These are phyloP conservation scores for Lepidocyrtinus sp. DNA, from an alignment of 2,888 invertebrate species.

Conservation along the genomic window DNA sequence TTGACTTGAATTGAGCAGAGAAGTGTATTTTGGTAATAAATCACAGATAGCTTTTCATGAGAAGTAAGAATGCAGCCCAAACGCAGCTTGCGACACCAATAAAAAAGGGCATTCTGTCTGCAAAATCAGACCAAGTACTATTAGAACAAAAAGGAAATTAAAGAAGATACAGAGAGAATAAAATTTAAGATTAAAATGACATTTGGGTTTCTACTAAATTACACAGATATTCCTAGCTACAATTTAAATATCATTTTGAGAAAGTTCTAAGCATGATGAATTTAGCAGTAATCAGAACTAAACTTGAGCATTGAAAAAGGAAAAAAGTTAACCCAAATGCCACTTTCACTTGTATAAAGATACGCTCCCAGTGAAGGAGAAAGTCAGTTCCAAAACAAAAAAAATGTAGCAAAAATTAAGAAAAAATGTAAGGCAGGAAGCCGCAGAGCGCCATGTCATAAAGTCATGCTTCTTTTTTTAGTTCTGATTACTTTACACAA, in stretches of 20 bases:
- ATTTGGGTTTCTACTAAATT: conserved; percentile 46
- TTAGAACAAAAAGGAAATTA: conserved; percentile 24
- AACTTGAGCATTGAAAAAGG: background rate
- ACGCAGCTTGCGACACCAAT: conserved; percentile 92
- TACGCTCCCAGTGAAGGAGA: conserved; percentile 20
- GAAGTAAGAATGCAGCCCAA: conserved; percentile 86
- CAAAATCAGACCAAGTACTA: conserved; percentile 69
- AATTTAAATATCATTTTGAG: background rate
- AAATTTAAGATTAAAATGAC: conserved; percentile 61
- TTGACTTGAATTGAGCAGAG: conserved; percentile 33
- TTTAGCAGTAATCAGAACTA: conserved; percentile 47
- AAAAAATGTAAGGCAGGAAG: conserved; percentile 62
- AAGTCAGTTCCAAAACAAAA: conserved; percentile 11
- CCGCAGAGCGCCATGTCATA: conserved; percentile 49
- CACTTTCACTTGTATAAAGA: background rate
- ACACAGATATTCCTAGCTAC: background rate
- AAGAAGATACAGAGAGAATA: background rate
- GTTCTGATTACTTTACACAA: conserved; percentile 61
- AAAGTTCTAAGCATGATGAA: background rate
- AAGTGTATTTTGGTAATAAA: conserved; percentile 47
- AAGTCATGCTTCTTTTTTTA: conserved; percentile 44
- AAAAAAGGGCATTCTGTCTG: conserved; percentile 81
- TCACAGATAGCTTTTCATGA: conserved; percentile 79
- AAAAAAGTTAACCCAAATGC: conserved; percentile 12
- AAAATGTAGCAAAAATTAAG: conserved; percentile 29